A percentile compares a stretch with the other conserved stretches of the same genome.
Conservation (phyloP, 2,113 vertebrate genomes). For the Emydocephalus ijimae region DNA sequence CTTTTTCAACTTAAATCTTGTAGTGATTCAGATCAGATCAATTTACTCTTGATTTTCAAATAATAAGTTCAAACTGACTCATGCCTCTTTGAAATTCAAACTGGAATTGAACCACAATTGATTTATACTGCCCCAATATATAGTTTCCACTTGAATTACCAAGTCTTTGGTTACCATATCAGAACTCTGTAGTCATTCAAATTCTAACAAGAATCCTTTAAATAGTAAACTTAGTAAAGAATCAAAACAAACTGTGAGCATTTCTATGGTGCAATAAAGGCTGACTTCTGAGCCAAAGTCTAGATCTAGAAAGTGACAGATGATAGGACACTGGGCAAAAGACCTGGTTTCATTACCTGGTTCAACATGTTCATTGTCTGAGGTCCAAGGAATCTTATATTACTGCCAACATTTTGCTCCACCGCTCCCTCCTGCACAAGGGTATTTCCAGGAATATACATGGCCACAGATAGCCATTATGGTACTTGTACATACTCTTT, state of each 20-base stretch:
- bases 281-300: not conserved
- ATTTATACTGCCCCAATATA: not conserved
- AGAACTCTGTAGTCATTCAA: not conserved
- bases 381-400: not conserved
- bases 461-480: not conserved
- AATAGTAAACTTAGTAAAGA: not conserved
- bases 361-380: not conserved
- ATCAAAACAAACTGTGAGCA: not conserved
- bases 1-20: not conserved
- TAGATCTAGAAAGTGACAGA: not conserved
- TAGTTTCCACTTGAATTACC: not conserved
- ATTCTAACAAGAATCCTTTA: not conserved
- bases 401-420: not conserved
- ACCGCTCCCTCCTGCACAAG: not conserved
- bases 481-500: not conserved
- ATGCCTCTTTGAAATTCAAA: not conserved
- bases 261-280: not conserved
- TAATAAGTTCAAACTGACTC: not conserved
- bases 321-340: not conserved
- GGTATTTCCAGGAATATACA: not conserved
- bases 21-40: not conserved
- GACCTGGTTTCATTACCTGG: not conserved
- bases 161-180: not conserved
- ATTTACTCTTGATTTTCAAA: not conserved
- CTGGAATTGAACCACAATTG: not conserved